phyloP scores from a whole-genome alignment of 2,113 vertebrate genomes.

The Paramormyrops kingsleyae region DNA sequence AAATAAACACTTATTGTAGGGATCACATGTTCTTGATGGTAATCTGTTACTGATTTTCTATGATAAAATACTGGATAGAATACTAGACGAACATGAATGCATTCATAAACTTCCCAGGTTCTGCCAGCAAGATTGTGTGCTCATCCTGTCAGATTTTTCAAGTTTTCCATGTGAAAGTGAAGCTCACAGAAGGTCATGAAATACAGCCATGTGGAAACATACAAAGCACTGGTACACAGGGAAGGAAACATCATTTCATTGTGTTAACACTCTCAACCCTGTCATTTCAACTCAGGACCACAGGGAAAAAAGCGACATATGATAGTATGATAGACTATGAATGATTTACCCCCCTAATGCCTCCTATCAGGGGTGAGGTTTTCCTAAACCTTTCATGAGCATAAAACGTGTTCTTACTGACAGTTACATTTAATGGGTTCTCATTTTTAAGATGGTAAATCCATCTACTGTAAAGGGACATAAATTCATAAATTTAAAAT shows the following conservation, averaged over 20 bases:
- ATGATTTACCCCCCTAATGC: not conserved
- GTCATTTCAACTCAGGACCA: not conserved
- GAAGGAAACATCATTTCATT: not conserved
- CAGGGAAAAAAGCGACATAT: not conserved
- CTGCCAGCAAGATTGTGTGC: not conserved
- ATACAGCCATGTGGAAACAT: not conserved
- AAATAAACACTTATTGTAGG: not conserved
- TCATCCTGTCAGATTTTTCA: not conserved
- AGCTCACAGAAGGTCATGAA: not conserved
- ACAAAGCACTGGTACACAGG: not conserved
- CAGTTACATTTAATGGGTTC: not conserved
- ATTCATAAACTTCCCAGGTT: not conserved
- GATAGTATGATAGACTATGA: not conserved
- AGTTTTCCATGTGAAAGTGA: not conserved
- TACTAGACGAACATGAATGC: not conserved
- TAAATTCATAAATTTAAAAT: not conserved
- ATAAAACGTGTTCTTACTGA: not conserved
- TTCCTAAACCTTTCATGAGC: not conserved
- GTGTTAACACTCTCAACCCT: not conserved
- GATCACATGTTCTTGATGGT: not conserved
- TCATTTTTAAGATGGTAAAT: not conserved
- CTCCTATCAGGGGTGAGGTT: not conserved
- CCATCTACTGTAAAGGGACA: not conserved
- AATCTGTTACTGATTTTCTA: not conserved
- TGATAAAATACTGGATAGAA: not conserved